These are phyloP conservation scores for Antedon mediterranea DNA, from an alignment of 53 echinoderm and acorn worm genomes.

Conservation along the genomic window DNA sequence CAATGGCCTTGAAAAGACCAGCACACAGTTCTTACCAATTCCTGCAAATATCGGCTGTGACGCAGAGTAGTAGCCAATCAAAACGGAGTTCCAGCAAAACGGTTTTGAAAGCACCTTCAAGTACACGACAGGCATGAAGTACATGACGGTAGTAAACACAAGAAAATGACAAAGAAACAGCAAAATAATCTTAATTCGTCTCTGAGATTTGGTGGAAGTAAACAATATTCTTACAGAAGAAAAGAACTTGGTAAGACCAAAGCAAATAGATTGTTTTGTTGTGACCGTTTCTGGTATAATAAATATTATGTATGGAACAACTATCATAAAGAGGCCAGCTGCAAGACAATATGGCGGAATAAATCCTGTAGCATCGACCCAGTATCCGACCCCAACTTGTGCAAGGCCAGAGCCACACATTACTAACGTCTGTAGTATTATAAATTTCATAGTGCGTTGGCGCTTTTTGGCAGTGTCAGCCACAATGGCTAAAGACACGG, in stretches of 20 bases:
- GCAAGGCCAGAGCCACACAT: constrained; percentile 36
- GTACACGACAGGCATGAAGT: constrained; percentile 7
- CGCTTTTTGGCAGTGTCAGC: constrained; percentile 43
- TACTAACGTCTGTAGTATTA: constrained; percentile 32
- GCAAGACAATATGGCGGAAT: constrained; percentile 37
- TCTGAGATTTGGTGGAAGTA: background rate
- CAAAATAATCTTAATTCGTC: background rate
- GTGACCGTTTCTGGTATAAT: constrained; percentile 33
- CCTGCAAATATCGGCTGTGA: constrained; percentile 28
- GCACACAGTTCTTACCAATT: constrained; percentile 13
- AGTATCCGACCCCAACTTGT: constrained; percentile 35
- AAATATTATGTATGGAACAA: constrained; percentile 25
- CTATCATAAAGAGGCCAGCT: constrained; percentile 7
- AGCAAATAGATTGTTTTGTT: background rate
- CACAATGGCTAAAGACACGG: constrained; percentile 35
- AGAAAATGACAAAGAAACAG: background rate
- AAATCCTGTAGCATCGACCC: constrained; percentile 30
- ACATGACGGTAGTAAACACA: background rate
- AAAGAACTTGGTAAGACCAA: background rate
- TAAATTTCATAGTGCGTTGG: constrained; percentile 36
- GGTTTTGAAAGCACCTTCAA: constrained; percentile 14
- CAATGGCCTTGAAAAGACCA: too few relatives aligned
- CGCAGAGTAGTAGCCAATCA: constrained; percentile 25
- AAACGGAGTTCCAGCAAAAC: constrained; percentile 24
- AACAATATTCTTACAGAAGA: background rate